These are phyloP conservation scores for Heliconius ismenius DNA, from an alignment of 2,888 invertebrate genomes.

Conservation along the genomic window DNA sequence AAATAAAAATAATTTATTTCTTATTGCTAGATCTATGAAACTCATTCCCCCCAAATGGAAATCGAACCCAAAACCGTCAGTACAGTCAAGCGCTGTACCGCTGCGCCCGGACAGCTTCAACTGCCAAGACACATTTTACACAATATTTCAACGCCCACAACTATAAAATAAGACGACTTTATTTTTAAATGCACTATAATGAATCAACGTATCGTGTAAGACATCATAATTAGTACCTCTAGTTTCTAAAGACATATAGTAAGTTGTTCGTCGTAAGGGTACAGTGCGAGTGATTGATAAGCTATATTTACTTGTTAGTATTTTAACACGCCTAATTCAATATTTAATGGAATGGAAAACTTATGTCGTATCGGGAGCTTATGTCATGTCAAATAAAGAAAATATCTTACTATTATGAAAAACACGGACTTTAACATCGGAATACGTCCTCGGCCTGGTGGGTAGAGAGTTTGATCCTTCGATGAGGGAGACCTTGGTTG, in stretches of 20 bases:
- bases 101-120: no score
- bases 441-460: no score
- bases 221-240: constrained; percentile 18
- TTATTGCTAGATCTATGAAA: background rate
- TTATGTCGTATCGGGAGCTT: background rate
- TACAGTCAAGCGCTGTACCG: background rate
- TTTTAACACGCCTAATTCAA: constrained; percentile 15
- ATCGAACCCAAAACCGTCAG: background rate
- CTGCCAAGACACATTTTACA: background rate
- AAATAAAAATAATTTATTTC: no score
- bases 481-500: no score
- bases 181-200: background rate
- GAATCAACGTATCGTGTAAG: constrained; percentile 14
- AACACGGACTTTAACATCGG: no score
- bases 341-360: constrained; percentile 6
- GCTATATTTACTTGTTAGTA: background rate
- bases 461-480: no score
- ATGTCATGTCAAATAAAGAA: background rate
- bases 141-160: background rate
- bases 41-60: background rate
- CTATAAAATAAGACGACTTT: constrained; percentile 1
- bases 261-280: background rate
- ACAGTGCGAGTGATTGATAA: background rate
- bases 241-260: background rate
- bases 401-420: no score